These are phyloP conservation scores for Pagrus major DNA, from an alignment of 2,113 vertebrate genomes.

Conservation along the genomic window DNA sequence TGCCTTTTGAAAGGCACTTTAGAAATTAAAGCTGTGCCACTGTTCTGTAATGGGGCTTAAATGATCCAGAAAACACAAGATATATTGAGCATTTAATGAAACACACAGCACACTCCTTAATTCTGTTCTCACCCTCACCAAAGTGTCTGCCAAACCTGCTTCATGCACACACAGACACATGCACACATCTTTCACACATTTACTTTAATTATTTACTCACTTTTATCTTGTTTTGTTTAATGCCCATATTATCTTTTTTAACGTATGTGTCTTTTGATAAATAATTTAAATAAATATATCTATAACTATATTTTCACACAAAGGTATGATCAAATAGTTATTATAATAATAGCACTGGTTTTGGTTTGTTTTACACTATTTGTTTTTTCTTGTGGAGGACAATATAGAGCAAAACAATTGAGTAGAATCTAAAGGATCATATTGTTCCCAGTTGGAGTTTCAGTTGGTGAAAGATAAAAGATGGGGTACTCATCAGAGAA, in stretches of 20 bases:
- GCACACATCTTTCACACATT: background rate
- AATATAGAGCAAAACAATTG: too few relatives aligned
- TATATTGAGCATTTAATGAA: constrained; percentile 90
- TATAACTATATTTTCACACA: background rate
- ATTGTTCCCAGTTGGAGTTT: too few relatives aligned
- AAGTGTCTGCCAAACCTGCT: constrained; percentile 61
- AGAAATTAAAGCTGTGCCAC: constrained; percentile 87
- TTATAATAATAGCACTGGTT: background rate
- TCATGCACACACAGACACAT: constrained; percentile 15
- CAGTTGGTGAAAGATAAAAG: too few relatives aligned
- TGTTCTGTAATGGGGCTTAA: constrained; percentile 89
- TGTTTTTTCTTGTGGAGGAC: too few relatives aligned
- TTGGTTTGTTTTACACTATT: too few relatives aligned
- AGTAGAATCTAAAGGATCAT: too few relatives aligned
- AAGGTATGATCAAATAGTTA: background rate
- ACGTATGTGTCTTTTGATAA: background rate
- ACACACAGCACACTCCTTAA: constrained; percentile 77
- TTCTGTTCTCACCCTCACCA: constrained; percentile 68
- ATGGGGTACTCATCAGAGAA: too few relatives aligned
- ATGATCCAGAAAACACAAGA: constrained; percentile 90
- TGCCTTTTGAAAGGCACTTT: constrained; percentile 86
- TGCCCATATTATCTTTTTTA: background rate
- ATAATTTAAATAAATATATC: background rate
- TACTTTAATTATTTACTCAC: constrained; percentile 3
- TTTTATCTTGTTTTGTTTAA: background rate